Evolutionary conservation across 2,797 vertebrate genomes (phyloP).

Genomic region (Lagodon rhomboides): DNA sequence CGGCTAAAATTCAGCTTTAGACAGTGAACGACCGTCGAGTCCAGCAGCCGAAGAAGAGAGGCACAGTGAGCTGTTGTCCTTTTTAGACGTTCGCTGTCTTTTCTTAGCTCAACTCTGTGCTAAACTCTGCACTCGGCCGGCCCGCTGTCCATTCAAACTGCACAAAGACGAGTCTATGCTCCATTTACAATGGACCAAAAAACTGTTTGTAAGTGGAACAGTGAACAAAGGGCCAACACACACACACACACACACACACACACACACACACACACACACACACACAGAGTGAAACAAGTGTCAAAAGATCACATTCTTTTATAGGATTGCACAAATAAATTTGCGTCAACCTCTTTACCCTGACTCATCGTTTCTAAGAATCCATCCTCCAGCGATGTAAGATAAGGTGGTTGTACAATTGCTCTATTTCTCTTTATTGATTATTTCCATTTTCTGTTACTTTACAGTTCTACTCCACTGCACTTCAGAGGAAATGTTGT

Average conservation of each 20-base stretch:
- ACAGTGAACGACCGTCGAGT: not conserved
- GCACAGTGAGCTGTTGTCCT: slow-evolving; percentile 38
- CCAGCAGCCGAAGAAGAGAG: slow-evolving; percentile 20
- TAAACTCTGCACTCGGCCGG: slow-evolving; percentile 27
- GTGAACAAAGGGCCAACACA: slow-evolving; percentile 52
- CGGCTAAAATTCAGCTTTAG: slow-evolving; percentile 11
- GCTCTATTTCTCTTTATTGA: not conserved
- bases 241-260: slow-evolving; percentile 28
- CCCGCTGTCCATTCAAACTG: slow-evolving; percentile 27
- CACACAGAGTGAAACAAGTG: slow-evolving; percentile 26
- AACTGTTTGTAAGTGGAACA: slow-evolving; percentile 58
- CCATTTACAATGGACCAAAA: slow-evolving; percentile 49
- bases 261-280: slow-evolving; percentile 16
- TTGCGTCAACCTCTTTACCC: slow-evolving; percentile 26
- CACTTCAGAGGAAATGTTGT: not conserved
- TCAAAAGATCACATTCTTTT: slow-evolving; percentile 42
- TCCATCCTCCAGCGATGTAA: not conserved
- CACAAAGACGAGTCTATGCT: slow-evolving; percentile 65
- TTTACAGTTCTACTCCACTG: not conserved
- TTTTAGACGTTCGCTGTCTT: slow-evolving; percentile 27
- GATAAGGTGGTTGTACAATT: not conserved
- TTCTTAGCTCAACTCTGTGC: slow-evolving; percentile 35
- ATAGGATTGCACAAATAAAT: slow-evolving; percentile 35
- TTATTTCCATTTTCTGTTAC: not conserved
- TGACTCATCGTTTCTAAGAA: slow-evolving; percentile 10